Percentiles rank a stretch among this genome's conserved stretches.
phyloP scores from a whole-genome alignment of 2,797 vertebrate species.

The Epinephelus malabaricus region DNA sequence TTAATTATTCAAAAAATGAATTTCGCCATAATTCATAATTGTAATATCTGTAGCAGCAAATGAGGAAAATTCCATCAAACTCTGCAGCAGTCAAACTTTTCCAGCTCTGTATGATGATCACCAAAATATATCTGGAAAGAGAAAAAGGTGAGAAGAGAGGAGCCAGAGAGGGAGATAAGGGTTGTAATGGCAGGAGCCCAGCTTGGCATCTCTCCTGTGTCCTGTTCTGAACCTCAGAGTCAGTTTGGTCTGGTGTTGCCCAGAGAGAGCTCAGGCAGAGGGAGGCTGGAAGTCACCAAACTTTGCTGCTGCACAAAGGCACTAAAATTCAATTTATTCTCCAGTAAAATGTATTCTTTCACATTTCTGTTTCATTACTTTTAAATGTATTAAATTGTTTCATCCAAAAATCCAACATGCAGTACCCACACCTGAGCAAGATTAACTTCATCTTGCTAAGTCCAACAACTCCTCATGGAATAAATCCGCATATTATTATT shows the following conservation, averaged over 20 bases:
- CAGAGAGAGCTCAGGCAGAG: neutral
- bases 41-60: neutral
- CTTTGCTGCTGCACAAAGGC: neutral
- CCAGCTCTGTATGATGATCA: neutral
- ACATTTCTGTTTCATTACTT: neutral
- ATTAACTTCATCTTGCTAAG: neutral
- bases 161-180: slow-evolving; percentile 27
- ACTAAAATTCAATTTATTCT: neutral
- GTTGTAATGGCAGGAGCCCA: slow-evolving; percentile 29
- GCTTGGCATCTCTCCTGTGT: slow-evolving; percentile 26
- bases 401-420: neutral
- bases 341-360: neutral
- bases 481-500: neutral
- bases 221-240: slow-evolving; percentile 34
- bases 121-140: slow-evolving; percentile 1
- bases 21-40: neutral
- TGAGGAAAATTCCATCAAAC: neutral
- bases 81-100: slow-evolving; percentile 12
- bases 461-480: neutral
- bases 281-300: slow-evolving; percentile 1
- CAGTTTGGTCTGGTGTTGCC: slow-evolving; percentile 8
- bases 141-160: neutral
- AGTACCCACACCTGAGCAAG: neutral
- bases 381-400: slow-evolving; percentile 7
- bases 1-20: neutral